Percentiles rank a stretch among this genome's conserved stretches.
Conservation (phyloP, 2,797 vertebrate genomes). For the Stomatorhinus walkeri region DNA sequence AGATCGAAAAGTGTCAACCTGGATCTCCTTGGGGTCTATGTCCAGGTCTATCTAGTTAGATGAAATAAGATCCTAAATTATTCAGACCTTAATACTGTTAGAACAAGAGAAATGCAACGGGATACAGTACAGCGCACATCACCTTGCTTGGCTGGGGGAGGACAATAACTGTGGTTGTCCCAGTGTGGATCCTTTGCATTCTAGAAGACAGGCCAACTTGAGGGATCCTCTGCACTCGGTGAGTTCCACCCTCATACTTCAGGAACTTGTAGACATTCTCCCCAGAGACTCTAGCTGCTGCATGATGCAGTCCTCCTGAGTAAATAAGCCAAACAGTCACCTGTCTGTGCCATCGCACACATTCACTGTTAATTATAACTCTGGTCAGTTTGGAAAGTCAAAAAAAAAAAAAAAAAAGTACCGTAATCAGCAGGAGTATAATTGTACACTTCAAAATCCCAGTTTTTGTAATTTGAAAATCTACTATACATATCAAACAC, state of each 20-base stretch:
- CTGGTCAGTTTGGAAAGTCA: neutral
- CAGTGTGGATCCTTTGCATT: conserved; percentile 95
- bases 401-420: conserved; percentile 40
- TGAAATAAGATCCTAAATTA: neutral
- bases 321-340: neutral
- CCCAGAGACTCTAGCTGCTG: conserved; percentile 73
- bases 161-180: conserved; percentile 88
- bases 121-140: neutral
- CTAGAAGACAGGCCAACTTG: conserved; percentile 83
- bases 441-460: conserved; percentile 81
- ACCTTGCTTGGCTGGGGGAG: conserved; percentile 83
- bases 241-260: conserved; percentile 85
- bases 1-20: conserved; percentile 83
- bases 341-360: neutral
- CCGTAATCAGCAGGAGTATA: conserved; percentile 74
- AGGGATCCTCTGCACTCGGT: conserved; percentile 88
- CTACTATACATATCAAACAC: conserved; percentile 89
- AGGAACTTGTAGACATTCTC: conserved; percentile 71
- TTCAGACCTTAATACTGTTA: neutral
- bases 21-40: conserved; percentile 76
- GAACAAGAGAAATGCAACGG: neutral
- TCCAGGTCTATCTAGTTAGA: conserved; percentile 69
- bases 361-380: neutral
- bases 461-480: conserved; percentile 72
- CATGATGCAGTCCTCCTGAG: conserved; percentile 86